These are phyloP conservation scores for Leucosticte australis DNA, from an alignment of 2,113 vertebrate species.

Conservation along the genomic window DNA sequence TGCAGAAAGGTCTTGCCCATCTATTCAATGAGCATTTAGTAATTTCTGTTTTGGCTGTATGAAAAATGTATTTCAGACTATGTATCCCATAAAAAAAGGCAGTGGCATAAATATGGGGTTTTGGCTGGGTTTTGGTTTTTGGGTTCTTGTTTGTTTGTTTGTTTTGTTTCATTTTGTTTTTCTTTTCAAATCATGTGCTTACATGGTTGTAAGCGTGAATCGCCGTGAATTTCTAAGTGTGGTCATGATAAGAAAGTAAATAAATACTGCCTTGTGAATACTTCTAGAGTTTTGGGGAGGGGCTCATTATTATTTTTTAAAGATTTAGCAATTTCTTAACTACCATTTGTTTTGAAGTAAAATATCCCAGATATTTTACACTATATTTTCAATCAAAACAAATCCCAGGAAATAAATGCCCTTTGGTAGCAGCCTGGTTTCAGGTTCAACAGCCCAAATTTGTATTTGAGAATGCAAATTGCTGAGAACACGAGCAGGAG, in stretches of 20 bases:
- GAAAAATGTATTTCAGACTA: background rate
- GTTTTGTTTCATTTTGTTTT: background rate
- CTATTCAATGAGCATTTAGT: background rate
- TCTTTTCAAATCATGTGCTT: background rate
- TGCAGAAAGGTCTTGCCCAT: background rate
- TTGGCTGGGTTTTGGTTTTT: background rate
- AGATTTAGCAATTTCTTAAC: background rate
- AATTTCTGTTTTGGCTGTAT: background rate
- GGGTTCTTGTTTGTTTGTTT: too few relatives aligned
- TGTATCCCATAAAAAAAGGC: background rate
- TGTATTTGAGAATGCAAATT: slow-evolving; percentile 10
- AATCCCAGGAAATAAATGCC: background rate
- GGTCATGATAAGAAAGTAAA: background rate
- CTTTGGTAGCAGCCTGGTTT: background rate
- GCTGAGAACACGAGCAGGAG: background rate
- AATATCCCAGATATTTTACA: background rate
- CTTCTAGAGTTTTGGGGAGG: background rate
- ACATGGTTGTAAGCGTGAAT: background rate
- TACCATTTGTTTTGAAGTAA: slow-evolving; percentile 23
- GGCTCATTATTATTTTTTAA: background rate
- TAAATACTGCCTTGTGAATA: background rate
- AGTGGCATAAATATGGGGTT: background rate
- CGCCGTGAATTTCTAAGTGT: background rate
- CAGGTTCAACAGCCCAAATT: background rate
- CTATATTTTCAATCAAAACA: background rate